Conservation (phyloP, 2,888 invertebrate species). For the Magallana nippona region DNA sequence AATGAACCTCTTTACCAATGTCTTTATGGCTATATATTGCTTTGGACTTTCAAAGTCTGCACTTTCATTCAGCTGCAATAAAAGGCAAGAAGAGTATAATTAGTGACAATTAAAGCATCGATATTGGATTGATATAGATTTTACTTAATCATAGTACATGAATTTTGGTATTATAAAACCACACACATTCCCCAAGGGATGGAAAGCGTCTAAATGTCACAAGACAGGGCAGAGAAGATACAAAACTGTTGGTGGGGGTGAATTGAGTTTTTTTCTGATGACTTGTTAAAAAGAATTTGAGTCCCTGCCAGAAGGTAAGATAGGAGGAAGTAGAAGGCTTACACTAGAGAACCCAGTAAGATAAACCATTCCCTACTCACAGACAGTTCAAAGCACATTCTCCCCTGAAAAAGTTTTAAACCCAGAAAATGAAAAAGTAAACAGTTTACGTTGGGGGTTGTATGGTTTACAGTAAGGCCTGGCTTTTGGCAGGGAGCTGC, state of each 20-base stretch:
- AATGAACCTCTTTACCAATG: too few species aligned
- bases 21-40: too few species aligned
- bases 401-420: conserved; percentile 23
- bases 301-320: conserved; percentile 1
- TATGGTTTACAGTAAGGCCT: conserved; percentile 36
- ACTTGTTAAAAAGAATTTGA: conserved; percentile 28
- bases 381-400: conserved; percentile 8
- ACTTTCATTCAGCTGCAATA: too few species aligned
- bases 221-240: background rate
- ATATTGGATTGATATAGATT: too few species aligned
- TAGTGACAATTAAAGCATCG: too few species aligned
- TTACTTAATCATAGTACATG: too few species aligned
- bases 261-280: background rate
- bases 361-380: background rate
- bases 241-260: background rate
- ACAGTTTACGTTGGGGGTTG: conserved; percentile 34
- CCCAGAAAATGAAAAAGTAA: conserved; percentile 38
- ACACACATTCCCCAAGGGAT: background rate
- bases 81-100: too few species aligned
- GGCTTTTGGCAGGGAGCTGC: background rate
- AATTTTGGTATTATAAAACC: background rate
- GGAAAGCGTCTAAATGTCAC: background rate
- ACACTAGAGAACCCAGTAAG: conserved; percentile 7
- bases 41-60: too few species aligned
- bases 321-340: conserved; percentile 17